Evolutionary conservation across 2,797 vertebrate species (phyloP).

Genomic region (Eulemur mongoz): DNA sequence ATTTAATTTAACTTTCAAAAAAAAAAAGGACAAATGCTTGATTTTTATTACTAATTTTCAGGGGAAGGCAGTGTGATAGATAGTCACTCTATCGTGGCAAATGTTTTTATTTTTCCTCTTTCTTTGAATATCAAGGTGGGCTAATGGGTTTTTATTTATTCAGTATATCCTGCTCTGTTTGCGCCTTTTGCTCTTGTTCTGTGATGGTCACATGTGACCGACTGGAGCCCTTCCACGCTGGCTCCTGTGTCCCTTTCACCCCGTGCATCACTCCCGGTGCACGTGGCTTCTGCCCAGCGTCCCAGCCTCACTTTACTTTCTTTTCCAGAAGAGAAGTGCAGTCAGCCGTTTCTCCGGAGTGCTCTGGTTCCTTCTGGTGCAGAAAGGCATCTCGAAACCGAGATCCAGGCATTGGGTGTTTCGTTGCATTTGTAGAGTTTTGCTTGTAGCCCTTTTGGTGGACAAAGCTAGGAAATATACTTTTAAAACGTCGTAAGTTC

Average conservation of each 20-base stretch:
- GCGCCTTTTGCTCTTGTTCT: not conserved
- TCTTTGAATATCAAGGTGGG: not conserved
- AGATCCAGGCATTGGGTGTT: not conserved
- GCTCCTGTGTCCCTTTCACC: too few relatives aligned
- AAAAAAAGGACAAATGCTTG: too few relatives aligned
- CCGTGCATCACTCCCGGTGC: fast-evolving
- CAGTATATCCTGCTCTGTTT: fast-evolving
- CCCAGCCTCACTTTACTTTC: not conserved
- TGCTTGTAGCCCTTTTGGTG: not conserved
- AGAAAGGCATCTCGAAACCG: not conserved
- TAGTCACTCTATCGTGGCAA: fast-evolving
- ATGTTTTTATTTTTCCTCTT: not conserved
- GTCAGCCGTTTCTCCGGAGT: not conserved
- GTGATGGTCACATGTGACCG: not conserved
- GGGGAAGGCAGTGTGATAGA: not conserved
- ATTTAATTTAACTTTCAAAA: too few relatives aligned
- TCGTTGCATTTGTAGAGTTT: fast-evolving
- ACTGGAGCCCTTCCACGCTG: fast-evolving
- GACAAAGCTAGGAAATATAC: not conserved
- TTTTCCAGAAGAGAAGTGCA: too few relatives aligned
- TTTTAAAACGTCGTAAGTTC: not conserved
- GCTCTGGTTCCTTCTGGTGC: too few relatives aligned
- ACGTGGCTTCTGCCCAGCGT: fast-evolving
- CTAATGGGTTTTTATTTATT: not conserved
- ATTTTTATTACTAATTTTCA: not conserved